These are phyloP conservation scores for Leguminivora glycinivorella DNA, from an alignment of 1,140 invertebrate species.

Conservation along the genomic window DNA sequence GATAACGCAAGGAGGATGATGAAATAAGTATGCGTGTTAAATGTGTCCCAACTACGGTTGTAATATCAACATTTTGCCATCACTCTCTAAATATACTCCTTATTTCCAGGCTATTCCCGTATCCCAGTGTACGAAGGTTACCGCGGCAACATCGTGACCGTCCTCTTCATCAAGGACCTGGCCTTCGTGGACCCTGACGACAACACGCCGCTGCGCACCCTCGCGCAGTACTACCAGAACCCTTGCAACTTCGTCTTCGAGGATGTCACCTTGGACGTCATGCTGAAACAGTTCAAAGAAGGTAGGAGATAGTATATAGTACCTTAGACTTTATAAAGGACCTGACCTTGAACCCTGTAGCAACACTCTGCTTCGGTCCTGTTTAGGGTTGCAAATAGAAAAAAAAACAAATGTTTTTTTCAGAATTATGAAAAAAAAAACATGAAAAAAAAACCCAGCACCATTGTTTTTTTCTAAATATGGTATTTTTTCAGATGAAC, in stretches of 20 bases:
- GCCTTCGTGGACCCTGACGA: constrained; percentile 98
- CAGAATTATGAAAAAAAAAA: too few species aligned
- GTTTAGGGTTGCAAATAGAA: too few species aligned
- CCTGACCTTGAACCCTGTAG: too few species aligned
- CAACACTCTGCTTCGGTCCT: too few species aligned
- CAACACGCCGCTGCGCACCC: constrained; percentile 94
- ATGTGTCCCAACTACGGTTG: too few species aligned
- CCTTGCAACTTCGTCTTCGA: constrained; percentile 96
- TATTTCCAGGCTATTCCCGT: constrained; percentile 90
- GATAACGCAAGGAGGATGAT: too few species aligned
- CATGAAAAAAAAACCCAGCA: too few species aligned
- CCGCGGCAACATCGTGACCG: constrained; percentile 92
- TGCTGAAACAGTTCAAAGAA: constrained; percentile 98
- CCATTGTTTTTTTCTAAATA: too few species aligned
- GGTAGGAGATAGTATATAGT: constrained; percentile 77
- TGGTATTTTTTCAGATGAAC: too few species aligned
- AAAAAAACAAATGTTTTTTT: too few species aligned
- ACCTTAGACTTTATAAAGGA: background rate
- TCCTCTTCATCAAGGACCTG: constrained; percentile 97
- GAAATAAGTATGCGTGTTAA: too few species aligned
- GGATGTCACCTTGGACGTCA: constrained; percentile 94
- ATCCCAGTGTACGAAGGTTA: constrained; percentile 94
- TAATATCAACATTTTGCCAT: background rate
- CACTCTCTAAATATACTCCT: background rate
- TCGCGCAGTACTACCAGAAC: constrained; percentile 98